Conservation (phyloP, 2,888 invertebrate species). For the Clunio marinus region DNA sequence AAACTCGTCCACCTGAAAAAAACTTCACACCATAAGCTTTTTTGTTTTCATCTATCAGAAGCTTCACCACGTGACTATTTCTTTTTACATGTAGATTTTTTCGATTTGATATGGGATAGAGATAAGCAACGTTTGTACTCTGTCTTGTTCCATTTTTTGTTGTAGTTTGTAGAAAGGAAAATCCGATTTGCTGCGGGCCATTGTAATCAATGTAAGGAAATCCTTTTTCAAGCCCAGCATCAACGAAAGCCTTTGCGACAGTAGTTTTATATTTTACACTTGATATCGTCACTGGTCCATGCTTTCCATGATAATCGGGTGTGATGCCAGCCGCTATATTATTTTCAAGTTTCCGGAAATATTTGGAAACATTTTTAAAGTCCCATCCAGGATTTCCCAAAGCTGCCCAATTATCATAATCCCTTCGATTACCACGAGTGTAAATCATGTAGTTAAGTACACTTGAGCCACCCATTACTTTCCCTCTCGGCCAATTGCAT, state of each 20-base stretch:
- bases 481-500: conserved; percentile 76
- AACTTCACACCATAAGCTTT: conserved; percentile 58
- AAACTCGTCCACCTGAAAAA: conserved; percentile 50
- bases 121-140: conserved; percentile 59
- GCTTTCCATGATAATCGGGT: conserved; percentile 52
- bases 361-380: conserved; percentile 66
- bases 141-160: conserved; percentile 57
- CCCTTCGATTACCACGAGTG: conserved; percentile 64
- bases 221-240: conserved; percentile 61
- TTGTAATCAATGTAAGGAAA: conserved; percentile 65
- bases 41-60: conserved; percentile 54
- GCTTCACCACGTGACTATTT: conserved; percentile 54
- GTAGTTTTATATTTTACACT: conserved; percentile 58
- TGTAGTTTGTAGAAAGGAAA: conserved; percentile 60
- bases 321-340: conserved; percentile 57
- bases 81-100: conserved; percentile 58
- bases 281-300: conserved; percentile 57
- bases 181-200: conserved; percentile 58
- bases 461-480: conserved; percentile 76
- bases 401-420: conserved; percentile 72
- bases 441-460: conserved; percentile 79
- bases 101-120: conserved; percentile 54
- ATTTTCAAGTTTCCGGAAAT: conserved; percentile 74
- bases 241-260: conserved; percentile 60
- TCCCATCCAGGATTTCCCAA: conserved; percentile 71